These are phyloP conservation scores for Centrocercus urophasianus DNA, from an alignment of 2,113 vertebrate species.

Conservation along the genomic window DNA sequence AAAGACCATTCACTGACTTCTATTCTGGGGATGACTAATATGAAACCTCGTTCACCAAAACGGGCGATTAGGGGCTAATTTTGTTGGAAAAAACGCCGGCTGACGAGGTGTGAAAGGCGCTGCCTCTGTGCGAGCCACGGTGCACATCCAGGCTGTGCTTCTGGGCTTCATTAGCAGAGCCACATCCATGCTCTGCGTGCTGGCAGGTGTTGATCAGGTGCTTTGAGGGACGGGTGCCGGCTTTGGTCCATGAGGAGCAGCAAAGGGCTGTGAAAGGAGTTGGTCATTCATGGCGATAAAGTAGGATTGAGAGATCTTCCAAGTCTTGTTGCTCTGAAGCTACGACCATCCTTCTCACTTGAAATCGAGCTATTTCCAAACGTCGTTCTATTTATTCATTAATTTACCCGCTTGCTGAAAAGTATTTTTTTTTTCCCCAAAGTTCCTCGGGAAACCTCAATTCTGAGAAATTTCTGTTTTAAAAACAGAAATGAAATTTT, in stretches of 20 bases:
- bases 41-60: background rate
- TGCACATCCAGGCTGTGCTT: conserved; percentile 9
- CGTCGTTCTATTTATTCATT: background rate
- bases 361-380: background rate
- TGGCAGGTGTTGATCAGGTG: conserved; percentile 13
- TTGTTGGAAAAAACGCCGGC: conserved; percentile 20
- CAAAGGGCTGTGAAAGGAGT: background rate
- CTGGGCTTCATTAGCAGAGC: conserved; percentile 40
- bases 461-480: background rate
- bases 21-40: conserved; percentile 39
- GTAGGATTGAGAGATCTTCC: background rate
- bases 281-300: background rate
- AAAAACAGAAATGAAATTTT: background rate
- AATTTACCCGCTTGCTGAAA: background rate
- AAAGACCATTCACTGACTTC: conserved; percentile 40
- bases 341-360: fast-evolving
- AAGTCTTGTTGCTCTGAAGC: background rate
- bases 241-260: background rate
- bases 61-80: conserved; percentile 43
- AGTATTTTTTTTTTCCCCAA: background rate
- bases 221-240: background rate
- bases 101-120: conserved; percentile 45
- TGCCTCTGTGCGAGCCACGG: conserved; percentile 29
- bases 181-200: background rate
- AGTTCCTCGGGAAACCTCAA: background rate